These are phyloP conservation scores for Didymodactylos carnosus DNA, from an alignment of 2,888 invertebrate genomes.

Conservation along the genomic window DNA sequence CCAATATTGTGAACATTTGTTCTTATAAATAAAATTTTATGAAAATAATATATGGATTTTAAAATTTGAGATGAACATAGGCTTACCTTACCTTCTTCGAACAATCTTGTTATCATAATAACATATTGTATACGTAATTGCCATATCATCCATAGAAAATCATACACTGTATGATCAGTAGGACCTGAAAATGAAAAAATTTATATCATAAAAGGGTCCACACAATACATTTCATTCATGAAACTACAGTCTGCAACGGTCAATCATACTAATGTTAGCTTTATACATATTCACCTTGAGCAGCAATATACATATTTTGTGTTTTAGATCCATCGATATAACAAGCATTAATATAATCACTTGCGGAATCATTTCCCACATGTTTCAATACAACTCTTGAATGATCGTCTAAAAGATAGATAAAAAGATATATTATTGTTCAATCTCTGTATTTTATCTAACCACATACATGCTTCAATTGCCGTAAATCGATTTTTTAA, in stretches of 20 bases:
- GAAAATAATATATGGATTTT: neutral
- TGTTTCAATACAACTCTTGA: conserved; percentile 26
- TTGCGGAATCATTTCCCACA: conserved; percentile 22
- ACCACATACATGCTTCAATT: neutral
- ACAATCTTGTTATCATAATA: conserved; percentile 38
- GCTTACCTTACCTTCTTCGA: conserved; percentile 36
- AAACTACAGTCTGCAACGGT: too few species aligned
- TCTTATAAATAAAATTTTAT: conserved; percentile 20
- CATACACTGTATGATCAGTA: conserved; percentile 34
- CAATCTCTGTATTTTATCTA: too few species aligned
- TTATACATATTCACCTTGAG: too few species aligned
- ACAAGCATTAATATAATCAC: conserved; percentile 33
- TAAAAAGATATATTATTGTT: neutral
- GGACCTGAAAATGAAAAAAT: conserved; percentile 32
- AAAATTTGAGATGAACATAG: neutral
- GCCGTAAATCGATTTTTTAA: neutral
- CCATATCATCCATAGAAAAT: conserved; percentile 41
- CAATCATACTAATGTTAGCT: too few species aligned
- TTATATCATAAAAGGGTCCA: too few species aligned
- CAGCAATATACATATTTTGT: conserved; percentile 8
- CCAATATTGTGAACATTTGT: conserved; percentile 78
- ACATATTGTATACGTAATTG: conserved; percentile 34
- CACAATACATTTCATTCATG: too few species aligned
- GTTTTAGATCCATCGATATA: conserved; percentile 24
- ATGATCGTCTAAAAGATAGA: conserved; percentile 26